phyloP scores from a whole-genome alignment of 1,140 invertebrate species.

The Hylaeus anthracinus region DNA sequence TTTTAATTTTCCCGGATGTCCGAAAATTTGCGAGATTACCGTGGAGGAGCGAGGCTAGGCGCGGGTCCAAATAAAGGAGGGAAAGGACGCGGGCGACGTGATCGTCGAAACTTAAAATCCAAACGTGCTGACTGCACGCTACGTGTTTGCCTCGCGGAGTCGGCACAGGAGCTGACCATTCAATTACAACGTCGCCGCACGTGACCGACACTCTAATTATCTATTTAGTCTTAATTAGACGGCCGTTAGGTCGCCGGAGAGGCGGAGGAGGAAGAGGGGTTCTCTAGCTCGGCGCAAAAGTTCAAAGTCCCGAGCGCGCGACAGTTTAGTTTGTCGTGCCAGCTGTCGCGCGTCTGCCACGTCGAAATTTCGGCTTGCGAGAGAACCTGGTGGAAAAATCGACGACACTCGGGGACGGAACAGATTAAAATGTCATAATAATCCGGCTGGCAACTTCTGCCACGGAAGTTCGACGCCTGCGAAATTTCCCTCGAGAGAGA shows the following conservation, averaged over 20 bases:
- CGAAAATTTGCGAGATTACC: slow-evolving; percentile 45
- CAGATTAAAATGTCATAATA: slow-evolving; percentile 28
- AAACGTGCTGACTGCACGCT: slow-evolving; percentile 62
- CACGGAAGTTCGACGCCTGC: not conserved
- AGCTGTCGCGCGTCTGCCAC: slow-evolving; percentile 46
- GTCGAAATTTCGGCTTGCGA: slow-evolving; percentile 40
- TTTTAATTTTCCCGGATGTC: slow-evolving; percentile 9
- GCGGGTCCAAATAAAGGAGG: slow-evolving; percentile 23
- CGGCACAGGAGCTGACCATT: slow-evolving; percentile 69
- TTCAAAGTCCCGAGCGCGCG: slow-evolving; percentile 38
- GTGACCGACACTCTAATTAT: slow-evolving; percentile 79
- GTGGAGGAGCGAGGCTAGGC: not conserved
- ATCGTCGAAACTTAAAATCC: slow-evolving; percentile 58
- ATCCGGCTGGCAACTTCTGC: slow-evolving; percentile 1
- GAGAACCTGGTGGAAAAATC: not conserved
- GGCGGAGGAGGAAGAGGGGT: not conserved
- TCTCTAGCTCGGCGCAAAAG: slow-evolving; percentile 46
- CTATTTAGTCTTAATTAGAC: slow-evolving; percentile 79
- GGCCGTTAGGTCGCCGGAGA: slow-evolving; percentile 64
- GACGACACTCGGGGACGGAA: not conserved
- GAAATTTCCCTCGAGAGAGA: not conserved
- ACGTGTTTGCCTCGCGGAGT: slow-evolving; percentile 69
- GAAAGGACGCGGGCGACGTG: slow-evolving; percentile 2
- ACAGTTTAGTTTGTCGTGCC: slow-evolving; percentile 35
- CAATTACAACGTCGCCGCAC: slow-evolving; percentile 73